These are phyloP conservation scores for Pseudomyrmex cubaensis DNA, from an alignment of 1,140 invertebrate species.

Conservation along the genomic window DNA sequence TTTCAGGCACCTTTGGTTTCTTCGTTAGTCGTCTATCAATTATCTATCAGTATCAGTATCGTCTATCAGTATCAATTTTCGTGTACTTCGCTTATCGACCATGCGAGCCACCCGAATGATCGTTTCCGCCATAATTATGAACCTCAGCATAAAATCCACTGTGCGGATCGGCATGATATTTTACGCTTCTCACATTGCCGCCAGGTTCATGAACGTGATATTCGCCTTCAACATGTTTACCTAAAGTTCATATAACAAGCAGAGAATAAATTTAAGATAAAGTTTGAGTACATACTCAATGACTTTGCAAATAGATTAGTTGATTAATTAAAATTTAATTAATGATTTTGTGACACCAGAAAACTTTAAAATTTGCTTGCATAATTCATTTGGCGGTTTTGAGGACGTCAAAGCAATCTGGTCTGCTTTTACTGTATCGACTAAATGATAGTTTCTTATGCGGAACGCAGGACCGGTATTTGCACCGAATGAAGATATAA, in stretches of 20 bases:
- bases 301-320: neutral
- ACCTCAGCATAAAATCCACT: slow-evolving; percentile 79
- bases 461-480: neutral
- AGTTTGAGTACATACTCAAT: neutral
- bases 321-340: slow-evolving; percentile 7
- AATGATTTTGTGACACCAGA: neutral
- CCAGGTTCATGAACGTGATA: slow-evolving; percentile 80
- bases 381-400: neutral
- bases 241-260: neutral
- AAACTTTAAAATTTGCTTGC: neutral
- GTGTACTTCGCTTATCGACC: slow-evolving; percentile 35
- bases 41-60: neutral
- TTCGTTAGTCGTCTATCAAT: neutral
- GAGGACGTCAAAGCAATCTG: neutral
- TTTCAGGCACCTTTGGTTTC: slow-evolving; percentile 1
- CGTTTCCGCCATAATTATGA: slow-evolving; percentile 81
- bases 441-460: slow-evolving; percentile 4
- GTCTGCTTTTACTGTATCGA: neutral
- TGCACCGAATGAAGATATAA: slow-evolving; percentile 40
- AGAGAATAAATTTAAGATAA: neutral
- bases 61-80: neutral
- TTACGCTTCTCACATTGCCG: slow-evolving; percentile 79
- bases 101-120: slow-evolving; percentile 69
- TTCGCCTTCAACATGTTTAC: slow-evolving; percentile 70
- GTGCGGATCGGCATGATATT: slow-evolving; percentile 79